These are phyloP conservation scores for Zootoca vivipara DNA, from an alignment of 2,113 vertebrate species.

Conservation along the genomic window DNA sequence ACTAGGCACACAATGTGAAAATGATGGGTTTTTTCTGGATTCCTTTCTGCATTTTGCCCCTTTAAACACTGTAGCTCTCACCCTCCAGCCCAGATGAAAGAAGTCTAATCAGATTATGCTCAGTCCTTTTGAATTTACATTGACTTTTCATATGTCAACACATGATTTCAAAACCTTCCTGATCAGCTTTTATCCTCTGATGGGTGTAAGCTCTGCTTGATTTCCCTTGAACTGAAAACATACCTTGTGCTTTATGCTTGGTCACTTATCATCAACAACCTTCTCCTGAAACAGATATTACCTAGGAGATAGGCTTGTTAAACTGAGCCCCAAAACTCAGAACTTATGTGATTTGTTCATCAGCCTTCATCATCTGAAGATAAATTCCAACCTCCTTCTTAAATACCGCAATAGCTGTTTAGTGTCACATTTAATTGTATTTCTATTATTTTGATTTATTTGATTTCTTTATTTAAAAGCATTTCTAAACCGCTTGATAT, in stretches of 20 bases:
- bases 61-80: neutral
- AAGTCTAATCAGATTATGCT: constrained; percentile 28
- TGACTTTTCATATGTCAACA: constrained; percentile 55
- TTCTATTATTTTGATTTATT: neutral
- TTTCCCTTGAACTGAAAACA: constrained; percentile 47
- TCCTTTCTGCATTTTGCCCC: neutral
- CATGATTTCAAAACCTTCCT: constrained; percentile 1
- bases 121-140: constrained; percentile 46
- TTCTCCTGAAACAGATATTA: constrained; percentile 45
- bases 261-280: constrained; percentile 28
- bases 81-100: constrained; percentile 12
- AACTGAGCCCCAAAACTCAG: neutral
- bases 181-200: constrained; percentile 56
- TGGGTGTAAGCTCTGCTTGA: constrained; percentile 57
- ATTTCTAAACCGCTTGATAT: too few species aligned
- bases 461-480: too few species aligned
- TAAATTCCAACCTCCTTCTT: constrained; percentile 40
- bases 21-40: neutral
- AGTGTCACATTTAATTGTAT: constrained; percentile 40
- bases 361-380: constrained; percentile 20
- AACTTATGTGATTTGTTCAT: constrained; percentile 26
- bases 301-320: constrained; percentile 15
- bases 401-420: constrained; percentile 29
- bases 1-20: neutral
- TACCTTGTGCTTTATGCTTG: constrained; percentile 32